Base-by-base conservation (phyloP, 2,797 vertebrate genomes). In the Notolabrus celidotus region DNA sequence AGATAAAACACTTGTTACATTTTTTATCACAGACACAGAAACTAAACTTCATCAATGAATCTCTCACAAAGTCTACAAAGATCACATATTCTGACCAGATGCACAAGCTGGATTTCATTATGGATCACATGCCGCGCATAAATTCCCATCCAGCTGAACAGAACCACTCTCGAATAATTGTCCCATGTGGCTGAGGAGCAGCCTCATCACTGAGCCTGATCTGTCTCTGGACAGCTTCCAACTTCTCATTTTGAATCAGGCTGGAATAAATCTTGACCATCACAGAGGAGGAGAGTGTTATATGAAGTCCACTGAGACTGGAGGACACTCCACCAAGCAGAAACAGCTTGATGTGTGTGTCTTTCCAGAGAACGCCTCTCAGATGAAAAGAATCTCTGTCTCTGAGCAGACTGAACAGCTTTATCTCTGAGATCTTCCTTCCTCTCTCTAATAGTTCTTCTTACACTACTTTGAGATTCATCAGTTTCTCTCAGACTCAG, bases 201-300 rank as follows among this genome's bases (percentile, higher is more conserved):
- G 62, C 45, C 47, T 38, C 70, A 79, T 33, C 25, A 4, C 77
- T 52, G 38, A 69, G 53, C 53, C 61, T 49, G 45, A 82, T 50
- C 74, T 51, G 43, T 52, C 45, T 69, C 62, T 76, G 78, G 69
- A 74, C 58, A 47, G 61, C 62, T 31, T 46, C 67, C 76, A 81
- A 78, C 46, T 66, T 78, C 74, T 62, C 23, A 29, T 69, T 65
- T 64, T 33, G 43, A 84, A 75, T 77, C 77, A 55, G 58, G 39
- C 64, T 69, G 79, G 77, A 84, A 73, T 79, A 54, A 62, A 80
- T 86, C 53, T 59, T 47, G 55, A 78, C 42, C 49, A 72, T 80
- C 71, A 41, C 22, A 67, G 72, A 78, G 71, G 10, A 72, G 38
- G 60, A 57, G 38, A 55, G 79, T 71, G 42, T 66, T 59, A 67